Base-by-base conservation (phyloP, 2,113 vertebrate genomes). In the Dryoscopus gambensis region DNA sequence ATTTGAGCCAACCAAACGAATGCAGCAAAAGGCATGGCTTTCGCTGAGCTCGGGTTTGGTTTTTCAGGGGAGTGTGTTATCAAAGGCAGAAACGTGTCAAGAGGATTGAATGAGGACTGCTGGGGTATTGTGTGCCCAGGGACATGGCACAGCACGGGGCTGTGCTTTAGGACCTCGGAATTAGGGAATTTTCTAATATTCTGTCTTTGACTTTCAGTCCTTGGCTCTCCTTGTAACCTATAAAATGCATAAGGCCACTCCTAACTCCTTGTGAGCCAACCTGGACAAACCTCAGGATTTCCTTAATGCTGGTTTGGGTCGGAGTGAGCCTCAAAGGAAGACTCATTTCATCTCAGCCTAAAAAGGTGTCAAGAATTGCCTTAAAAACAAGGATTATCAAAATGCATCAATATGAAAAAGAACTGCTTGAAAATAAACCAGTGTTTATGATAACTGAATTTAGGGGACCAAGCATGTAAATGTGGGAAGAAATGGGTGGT, bases 141-240 rank as follows among this genome's bases (percentile, higher is more conserved):
- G 56, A 47, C 15, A 4, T 0, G 10, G 56, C 47, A 31, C n/a
- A 37, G 50, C 7, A 0, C 0, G 1, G 25, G 27, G 39, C 14
- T 53, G 56, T 65, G 70, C 47, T 78, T 31, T 11, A 10, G 46
- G 17, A 63, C 5, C 15, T 40, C 6, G 0, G 10, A 40, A 7
- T 4, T 24, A 24, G 27, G 23, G 39, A 31, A n/a, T 64, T 87
- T 73, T 75, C 59, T 68, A 20, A 85, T 68, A 25, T 55, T 60
- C 59, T 37, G 6, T 15, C 87, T 76, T 84, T 60, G 70, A 73
- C 23, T 68, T 42, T 39, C 9, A 53, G 31, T 57, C 70, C n/a
- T 64, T 37, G 35, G 15, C n/a, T 87, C 59, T 50, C 27, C 40
- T 59, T 56, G 18, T 37, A 35, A 33, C 65, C 37, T 73, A 7